Evolutionary conservation across 2,888 invertebrate genomes (phyloP), one percentile per base, ranked within the genome.

Genomic region (Chalcosyrphus nemorum): DNA sequence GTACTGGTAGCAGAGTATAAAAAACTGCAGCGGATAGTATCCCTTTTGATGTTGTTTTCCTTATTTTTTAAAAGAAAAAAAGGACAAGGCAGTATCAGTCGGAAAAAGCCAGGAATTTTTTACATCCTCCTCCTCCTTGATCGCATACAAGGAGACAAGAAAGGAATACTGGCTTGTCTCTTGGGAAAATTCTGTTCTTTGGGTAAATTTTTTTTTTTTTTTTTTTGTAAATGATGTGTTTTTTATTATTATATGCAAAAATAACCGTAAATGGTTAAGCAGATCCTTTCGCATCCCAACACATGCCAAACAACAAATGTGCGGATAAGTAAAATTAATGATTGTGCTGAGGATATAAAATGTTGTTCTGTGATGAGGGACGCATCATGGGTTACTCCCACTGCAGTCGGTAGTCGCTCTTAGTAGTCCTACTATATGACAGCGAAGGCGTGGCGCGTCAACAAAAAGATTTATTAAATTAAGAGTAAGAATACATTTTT

Each of bases 271-370:
- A 70, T 81, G 76, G 47, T 45, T 59, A 68, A 29, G 32, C 29
- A 52, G 29, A 66, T 66, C 50, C 59, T 75, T 66, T 75, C 15
- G 47, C 32, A 56, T 75, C 65, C 65, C 38, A 13, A 35, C 27
- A 38, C 21, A 50, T 50, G 38, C 21, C 41, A 47, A 52, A 81
- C 75, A 81, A 61, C 65, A 81, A 85, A 68, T 86, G 82, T 80
- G 82, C 81, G 82, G 82, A 86, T 86, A 86, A 86, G 86, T 86
- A 86, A 86, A 86, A 86, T 86, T 86, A 86, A 86, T 86, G 86
- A 78, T 80, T 54, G 19, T 81, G 74, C 63, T 75, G 50, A 63
- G 70, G 63, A 68, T 59, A 81, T 81, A 76, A 81, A 76, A 81
- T 70, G 63, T 76, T 68, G 15, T 57, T 50, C 47, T 11, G 45